Base-by-base conservation (phyloP, 2,888 invertebrate genomes). In the Torymus aiolomorphi region DNA sequence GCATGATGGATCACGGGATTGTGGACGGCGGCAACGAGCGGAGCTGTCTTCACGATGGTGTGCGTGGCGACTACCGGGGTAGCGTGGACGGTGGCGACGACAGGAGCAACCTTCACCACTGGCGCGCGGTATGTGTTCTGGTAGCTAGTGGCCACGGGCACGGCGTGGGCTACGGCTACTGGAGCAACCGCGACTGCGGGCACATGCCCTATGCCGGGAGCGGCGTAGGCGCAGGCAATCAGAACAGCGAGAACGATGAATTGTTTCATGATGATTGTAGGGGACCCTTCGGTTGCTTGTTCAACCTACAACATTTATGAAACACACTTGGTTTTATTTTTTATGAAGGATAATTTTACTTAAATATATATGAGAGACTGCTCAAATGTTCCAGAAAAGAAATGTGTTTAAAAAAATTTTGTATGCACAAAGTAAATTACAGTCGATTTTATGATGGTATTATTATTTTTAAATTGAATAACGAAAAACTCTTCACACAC, bases 71-170 rank as follows among this genome's bases (percentile, higher is more conserved):
- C 80, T 8, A 42, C 42, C 5, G 42, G 42, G 14, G 57, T 42
- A 0, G 69, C 49, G 10, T 70, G 70, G 18, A 57, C 31, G 5
- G 42, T 42, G 42, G 42, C 42, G 59, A 18, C 85, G 49, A 88
- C 80, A 76, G 88, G 88, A 85, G 77, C 87, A 83, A 62, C 93
- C 90, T 92, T 93, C 66, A 83, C 61, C 0, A 82, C 81, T 11
- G 82, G 81, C 1, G 81, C 81, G 2, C 81, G 63, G 91, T 93
- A 92, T 83, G 93, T 92, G 91, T 93, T 94, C 84, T 94, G 92
- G 88, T 94, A 94, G 83, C 93, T 94, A 84, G 93, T 93, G 84
- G 94, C 94, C 42, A 92, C 92, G 54, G 94, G 93, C 2, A 92
- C 90, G 54, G 42, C 49, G 56, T 69, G 69, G 13, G 67, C 54